Evolutionary conservation across 2,113 vertebrate species (phyloP).

Genomic region (Maccullochella peelii): DNA sequence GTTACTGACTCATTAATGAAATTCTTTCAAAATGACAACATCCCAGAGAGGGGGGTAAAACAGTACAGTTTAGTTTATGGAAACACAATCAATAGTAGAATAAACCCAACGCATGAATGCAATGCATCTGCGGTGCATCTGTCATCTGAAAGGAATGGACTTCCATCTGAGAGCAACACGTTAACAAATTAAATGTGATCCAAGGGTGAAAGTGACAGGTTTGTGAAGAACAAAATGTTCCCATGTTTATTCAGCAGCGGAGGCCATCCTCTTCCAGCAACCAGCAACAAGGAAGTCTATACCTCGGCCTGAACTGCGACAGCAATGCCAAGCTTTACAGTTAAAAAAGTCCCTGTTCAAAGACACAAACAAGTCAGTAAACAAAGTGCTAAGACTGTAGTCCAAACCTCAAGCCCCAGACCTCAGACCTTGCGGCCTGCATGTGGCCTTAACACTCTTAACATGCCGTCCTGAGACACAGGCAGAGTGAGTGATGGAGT

Average conservation of each 20-base stretch:
- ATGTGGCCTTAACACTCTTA: slow-evolving; percentile 33
- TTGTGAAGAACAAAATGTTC: slow-evolving; percentile 36
- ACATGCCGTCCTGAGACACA: slow-evolving; percentile 11
- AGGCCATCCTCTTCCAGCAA: background rate
- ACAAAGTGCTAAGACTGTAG: slow-evolving; percentile 2
- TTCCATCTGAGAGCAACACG: slow-evolving; percentile 35
- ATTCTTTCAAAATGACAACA: slow-evolving; percentile 42
- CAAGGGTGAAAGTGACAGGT: slow-evolving; percentile 29
- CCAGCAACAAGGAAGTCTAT: background rate
- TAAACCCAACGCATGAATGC: slow-evolving; percentile 53
- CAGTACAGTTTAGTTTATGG: slow-evolving; percentile 44
- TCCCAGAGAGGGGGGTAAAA: slow-evolving; percentile 16
- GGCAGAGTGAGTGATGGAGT: slow-evolving; percentile 3
- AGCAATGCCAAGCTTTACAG: background rate
- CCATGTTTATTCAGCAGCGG: background rate
- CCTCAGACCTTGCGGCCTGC: slow-evolving; percentile 26
- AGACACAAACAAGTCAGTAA: slow-evolving; percentile 19
- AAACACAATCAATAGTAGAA: slow-evolving; percentile 55
- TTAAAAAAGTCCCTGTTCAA: background rate
- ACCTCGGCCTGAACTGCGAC: background rate
- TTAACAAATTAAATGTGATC: slow-evolving; percentile 34
- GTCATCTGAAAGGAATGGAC: slow-evolving; percentile 37
- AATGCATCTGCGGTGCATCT: slow-evolving; percentile 25
- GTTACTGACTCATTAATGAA: slow-evolving; percentile 16
- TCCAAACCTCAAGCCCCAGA: slow-evolving; percentile 52